Conservation (phyloP, 1,140 invertebrate species). For the Halotydeus destructor region DNA sequence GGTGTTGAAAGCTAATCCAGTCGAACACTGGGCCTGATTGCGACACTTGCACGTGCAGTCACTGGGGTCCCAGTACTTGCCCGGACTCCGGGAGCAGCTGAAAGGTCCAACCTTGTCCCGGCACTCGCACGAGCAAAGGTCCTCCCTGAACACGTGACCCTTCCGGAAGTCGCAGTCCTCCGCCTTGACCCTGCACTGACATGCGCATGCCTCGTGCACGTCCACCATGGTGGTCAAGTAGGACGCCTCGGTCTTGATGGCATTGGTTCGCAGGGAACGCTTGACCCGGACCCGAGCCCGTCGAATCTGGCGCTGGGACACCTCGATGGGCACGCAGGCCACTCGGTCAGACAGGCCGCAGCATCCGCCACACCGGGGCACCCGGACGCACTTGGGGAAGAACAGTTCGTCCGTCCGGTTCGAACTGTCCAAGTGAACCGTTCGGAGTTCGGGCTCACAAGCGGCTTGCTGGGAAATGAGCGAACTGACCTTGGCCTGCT, state of each 20-base stretch:
- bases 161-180: constrained; percentile 1
- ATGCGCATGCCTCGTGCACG: constrained; percentile 8
- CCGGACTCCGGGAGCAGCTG: neutral
- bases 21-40: neutral
- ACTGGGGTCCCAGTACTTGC: neutral
- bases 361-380: constrained; percentile 7
- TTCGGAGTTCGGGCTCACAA: constrained; percentile 2
- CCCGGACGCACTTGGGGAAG: constrained; percentile 6
- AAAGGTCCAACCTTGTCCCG: neutral
- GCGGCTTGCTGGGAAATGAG: constrained; percentile 3
- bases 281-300: constrained; percentile 1
- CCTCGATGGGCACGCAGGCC: constrained; percentile 2
- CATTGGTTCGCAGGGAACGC: neutral
- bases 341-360: constrained; percentile 1
- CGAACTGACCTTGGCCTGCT: too few species aligned
- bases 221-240: constrained; percentile 3
- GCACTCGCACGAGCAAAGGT: constrained; percentile 4
- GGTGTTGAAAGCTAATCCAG: constrained; percentile 3
- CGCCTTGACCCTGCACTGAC: constrained; percentile 4
- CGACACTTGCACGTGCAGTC: constrained; percentile 7
- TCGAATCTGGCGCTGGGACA: neutral
- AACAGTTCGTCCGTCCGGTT: neutral
- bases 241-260: neutral
- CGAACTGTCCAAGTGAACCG: neutral
- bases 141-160: neutral